Evolutionary conservation across 1,140 invertebrate genomes (phyloP), one percentile per base, ranked within the genome.

Genomic region (Procambarus virginalis): DNA sequence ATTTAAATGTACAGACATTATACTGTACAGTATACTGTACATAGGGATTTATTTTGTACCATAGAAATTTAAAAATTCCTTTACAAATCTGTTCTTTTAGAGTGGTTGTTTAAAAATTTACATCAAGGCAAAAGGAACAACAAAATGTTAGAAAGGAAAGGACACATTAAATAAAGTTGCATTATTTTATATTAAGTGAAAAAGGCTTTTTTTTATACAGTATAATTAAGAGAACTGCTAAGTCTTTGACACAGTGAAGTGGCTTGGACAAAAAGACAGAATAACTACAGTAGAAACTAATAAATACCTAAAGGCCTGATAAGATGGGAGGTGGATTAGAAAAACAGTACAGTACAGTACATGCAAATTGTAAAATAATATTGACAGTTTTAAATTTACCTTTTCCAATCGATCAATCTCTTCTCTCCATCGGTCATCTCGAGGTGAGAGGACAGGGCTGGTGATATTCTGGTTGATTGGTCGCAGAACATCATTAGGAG

Each of bases 401-500:
- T 92, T 92, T 81, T 92, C 91, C 46, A 86, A 77, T 45, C 86
- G 73, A 48, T 92, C 91, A 60, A 87, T 89, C 48, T 91, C 89
- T 58, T 91, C 90, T 51, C 91, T 91, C 91, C 89, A 92, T 64
- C 89, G 73, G 77, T 92, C 91, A 51, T 92, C 91, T 73, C 91
- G 81, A 6, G 91, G 91, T 22, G 91, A 92, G 6, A 92, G 86
- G 55, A 92, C 70, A 20, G 91, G 91, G 83, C 91, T 92, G 46
- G 91, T 89, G 55, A 92, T 93, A 80, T 93, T 93, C 76, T 92
- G 92, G 91, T 93, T 93, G 64, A 93, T 92, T 2, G 93, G 93
- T 22, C 93, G 89, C 10, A 93, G 90, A 3, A 92, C 92, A 58
- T 92, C 92, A 77, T 83, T 91, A 45, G 91, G 89, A 10, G 88